These are phyloP conservation scores for Melanotaenia maccullochi DNA, from an alignment of 2,797 vertebrate genomes.

Conservation along the genomic window DNA sequence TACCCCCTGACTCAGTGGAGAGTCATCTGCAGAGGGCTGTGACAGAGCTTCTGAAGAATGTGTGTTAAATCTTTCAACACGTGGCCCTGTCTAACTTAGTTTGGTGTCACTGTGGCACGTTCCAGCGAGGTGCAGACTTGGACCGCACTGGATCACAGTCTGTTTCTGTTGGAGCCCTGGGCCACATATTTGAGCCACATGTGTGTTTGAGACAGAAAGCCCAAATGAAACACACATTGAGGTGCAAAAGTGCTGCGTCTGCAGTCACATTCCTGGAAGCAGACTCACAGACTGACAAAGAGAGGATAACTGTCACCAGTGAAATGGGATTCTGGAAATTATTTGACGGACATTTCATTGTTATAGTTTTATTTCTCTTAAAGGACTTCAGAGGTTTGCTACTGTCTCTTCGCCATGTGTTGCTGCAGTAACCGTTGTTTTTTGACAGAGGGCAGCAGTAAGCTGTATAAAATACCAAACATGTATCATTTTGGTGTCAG, in stretches of 20 bases:
- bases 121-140: slow-evolving; percentile 65
- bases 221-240: slow-evolving; percentile 85
- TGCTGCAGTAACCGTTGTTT: slow-evolving; percentile 58
- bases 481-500: slow-evolving; percentile 12
- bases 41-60: slow-evolving; percentile 71
- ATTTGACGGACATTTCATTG: slow-evolving; percentile 58
- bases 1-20: slow-evolving; percentile 37
- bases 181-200: slow-evolving; percentile 85
- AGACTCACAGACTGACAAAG: slow-evolving; percentile 64
- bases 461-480: slow-evolving; percentile 49
- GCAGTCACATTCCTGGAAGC: slow-evolving; percentile 80
- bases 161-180: slow-evolving; percentile 83
- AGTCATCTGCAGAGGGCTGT: slow-evolving; percentile 49
- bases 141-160: slow-evolving; percentile 63
- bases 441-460: slow-evolving; percentile 80
- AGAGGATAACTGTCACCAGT: slow-evolving; percentile 59
- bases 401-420: slow-evolving; percentile 36
- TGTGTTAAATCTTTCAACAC: slow-evolving; percentile 63
- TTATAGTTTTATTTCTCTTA: slow-evolving; percentile 57
- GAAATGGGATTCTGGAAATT: slow-evolving; percentile 67
- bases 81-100: slow-evolving; percentile 71
- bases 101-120: slow-evolving; percentile 71
- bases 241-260: slow-evolving; percentile 81
- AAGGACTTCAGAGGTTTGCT: slow-evolving; percentile 50
- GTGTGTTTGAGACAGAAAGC: slow-evolving; percentile 79